Conservation (phyloP, 2,888 invertebrate species). For the Brassicogethes aeneus region DNA sequence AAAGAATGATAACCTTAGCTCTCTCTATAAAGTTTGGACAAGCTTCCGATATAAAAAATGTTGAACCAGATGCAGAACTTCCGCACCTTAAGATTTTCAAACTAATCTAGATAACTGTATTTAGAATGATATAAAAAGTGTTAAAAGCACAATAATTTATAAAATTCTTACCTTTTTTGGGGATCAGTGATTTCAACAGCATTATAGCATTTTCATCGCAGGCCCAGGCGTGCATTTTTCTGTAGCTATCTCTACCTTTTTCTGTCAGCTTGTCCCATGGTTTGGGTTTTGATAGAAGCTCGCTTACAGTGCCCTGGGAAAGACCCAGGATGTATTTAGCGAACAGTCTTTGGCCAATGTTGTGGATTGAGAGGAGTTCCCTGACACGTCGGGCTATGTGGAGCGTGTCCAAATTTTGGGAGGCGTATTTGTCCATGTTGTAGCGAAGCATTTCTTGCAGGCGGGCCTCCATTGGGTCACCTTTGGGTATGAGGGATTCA, state of each 20-base stretch:
- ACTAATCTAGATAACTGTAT: neutral
- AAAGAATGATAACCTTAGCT: no score
- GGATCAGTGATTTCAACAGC: conserved; percentile 95
- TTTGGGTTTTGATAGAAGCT: conserved; percentile 96
- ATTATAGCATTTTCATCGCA: conserved; percentile 95
- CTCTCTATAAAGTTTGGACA: no score
- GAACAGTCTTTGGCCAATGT: conserved; percentile 97
- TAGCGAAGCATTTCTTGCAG: conserved; percentile 89
- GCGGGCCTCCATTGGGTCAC: conserved; percentile 88
- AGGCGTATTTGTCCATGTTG: conserved; percentile 93
- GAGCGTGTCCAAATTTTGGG: conserved; percentile 89
- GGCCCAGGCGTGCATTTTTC: conserved; percentile 99
- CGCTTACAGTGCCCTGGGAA: conserved; percentile 96
- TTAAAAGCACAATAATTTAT: no score
- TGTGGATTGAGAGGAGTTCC: conserved; percentile 90
- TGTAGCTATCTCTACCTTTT: conserved; percentile 97
- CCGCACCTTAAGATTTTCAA: neutral
- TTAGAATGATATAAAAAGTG: conserved; percentile 14
- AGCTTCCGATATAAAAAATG: no score
- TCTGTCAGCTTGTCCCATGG: conserved; percentile 99
- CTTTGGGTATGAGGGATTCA: conserved; percentile 86
- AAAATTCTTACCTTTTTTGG: conserved; percentile 96
- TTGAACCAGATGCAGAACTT: neutral
- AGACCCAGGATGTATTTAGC: conserved; percentile 96
- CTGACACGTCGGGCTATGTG: conserved; percentile 88